Evolutionary conservation across 2,888 invertebrate species (phyloP), one percentile per base, ranked within the genome.

Genomic region (Ochlodes sylvanus): DNA sequence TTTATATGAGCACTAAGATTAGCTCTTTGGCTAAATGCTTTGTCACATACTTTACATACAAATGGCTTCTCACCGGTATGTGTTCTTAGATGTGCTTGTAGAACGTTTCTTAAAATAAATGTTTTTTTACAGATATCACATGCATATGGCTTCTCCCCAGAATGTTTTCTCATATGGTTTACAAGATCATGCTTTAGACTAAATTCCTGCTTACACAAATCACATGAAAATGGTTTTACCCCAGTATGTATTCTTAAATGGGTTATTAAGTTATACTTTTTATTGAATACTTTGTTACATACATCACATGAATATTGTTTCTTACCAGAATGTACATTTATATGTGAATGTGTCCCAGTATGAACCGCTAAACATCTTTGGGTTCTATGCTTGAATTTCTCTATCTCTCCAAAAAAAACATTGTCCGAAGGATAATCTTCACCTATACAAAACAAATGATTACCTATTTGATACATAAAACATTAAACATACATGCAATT

Each of bases 91-190:
- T 50, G 50, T 50, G 50, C 50, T 50, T 50, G 19, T 4, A 50
- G n/a, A 19, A 50, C 50, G 19, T 50, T 50, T 50, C 50, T 50
- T 19, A 50, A 50, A 6, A 50, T 50, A 50, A 50, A 50, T 19
- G 50, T 50, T 50, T 10, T 50, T 19, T 50, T 50, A 50, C 50
- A 50, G 12, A 50, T 50, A 50, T 50, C 50, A 50, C 50, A 47
- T 47, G 47, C 47, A 47, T 47, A 47, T 47, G 47, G 47, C 17
- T 47, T 47, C 17, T 47, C 47, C 3, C 50, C 50, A 12, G 50
- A 50, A 19, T 50, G 50, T 50, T 50, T 50, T 19, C 50, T 50
- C 50, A 50, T 19, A 19, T 50, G 50, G 19, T 50, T 50, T 19
- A 50, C 50, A 12, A 50, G 19, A 50, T 50, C 50, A 50, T 19